These are phyloP conservation scores for Perodicticus potto DNA, from an alignment of 2,797 vertebrate genomes.

Conservation along the genomic window DNA sequence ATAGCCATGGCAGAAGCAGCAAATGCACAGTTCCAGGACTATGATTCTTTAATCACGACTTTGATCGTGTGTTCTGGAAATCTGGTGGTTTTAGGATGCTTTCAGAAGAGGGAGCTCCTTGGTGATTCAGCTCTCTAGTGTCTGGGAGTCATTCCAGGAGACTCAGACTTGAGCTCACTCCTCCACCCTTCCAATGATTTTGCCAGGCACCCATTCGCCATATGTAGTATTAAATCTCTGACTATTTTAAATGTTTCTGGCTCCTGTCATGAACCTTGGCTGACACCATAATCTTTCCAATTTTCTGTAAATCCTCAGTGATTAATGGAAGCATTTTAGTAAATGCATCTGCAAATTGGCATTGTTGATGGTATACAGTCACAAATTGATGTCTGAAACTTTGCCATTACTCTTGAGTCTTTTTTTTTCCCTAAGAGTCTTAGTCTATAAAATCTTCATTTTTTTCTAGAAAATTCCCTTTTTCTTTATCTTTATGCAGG, in stretches of 20 bases:
- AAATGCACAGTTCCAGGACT: not conserved
- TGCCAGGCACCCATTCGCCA: not conserved
- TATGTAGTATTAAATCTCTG: not conserved
- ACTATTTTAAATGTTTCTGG: constrained; percentile 7
- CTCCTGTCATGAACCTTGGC: not conserved
- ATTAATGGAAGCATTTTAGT: not conserved
- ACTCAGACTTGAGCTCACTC: not conserved
- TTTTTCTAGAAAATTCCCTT: not conserved
- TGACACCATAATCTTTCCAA: not conserved
- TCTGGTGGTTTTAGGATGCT: not conserved
- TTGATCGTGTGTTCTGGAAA: not conserved
- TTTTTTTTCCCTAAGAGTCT: not conserved
- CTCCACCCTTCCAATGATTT: not conserved
- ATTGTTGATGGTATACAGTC: not conserved
- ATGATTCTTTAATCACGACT: not conserved
- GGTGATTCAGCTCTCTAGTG: not conserved
- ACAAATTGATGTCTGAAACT: not conserved
- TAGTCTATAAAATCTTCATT: not conserved
- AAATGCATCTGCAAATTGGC: constrained; percentile 11
- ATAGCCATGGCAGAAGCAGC: not conserved
- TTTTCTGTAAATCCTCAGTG: constrained; percentile 1
- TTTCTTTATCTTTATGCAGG: not conserved
- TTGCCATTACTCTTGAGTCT: not conserved
- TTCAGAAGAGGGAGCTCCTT: not conserved
- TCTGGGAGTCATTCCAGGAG: not conserved